Base-by-base conservation (phyloP, 1,140 invertebrate genomes). In the Drosophila neocordata region DNA sequence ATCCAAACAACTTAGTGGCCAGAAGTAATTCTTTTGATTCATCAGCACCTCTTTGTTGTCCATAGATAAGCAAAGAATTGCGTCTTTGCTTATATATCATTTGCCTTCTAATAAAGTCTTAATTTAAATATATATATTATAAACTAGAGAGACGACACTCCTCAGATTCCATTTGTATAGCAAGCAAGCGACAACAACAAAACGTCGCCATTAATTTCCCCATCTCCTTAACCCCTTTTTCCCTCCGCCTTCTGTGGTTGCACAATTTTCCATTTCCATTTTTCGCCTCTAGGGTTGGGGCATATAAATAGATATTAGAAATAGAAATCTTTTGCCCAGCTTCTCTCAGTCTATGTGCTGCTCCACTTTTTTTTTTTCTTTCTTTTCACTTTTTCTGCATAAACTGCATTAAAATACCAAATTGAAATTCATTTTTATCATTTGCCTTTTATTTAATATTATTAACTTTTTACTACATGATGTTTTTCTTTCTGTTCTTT, bases 271-370 rank as follows among this genome's bases (percentile, higher is more conserved):
- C 73, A 65, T 79, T 65, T 63, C 65, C 68, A 69, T 82, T 52
- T 64, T 62, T 48, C 52, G 70, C 58, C 62, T 64, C 67, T 75
- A 63, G 78, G 81, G 74, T 82, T 75, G 82, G 82, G 66, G 78
- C 74, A 78, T 67, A 75, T 37, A 81, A 64, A 69, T 80, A 87
- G 66, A 68, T 65, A 48, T 5, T 31, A 31, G 27, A 31, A 31
- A 31, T 70, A 37, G 64, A 78, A 80, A 63, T 60, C 38, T 77
- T 61, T 69, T 15, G 31, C 18, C 44, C 51, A 66, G 34, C 52
- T 31, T 58, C 5, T 58, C 5, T 60, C 27, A 20, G 18, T 57
- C 13, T 27, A 58, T 15, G 44, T 58, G 62, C 60, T 48, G 18
- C 15, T 48, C 41, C 4, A 2, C 41, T 20, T 48, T 48, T 67